phyloP scores from a whole-genome alignment of 2,797 vertebrate species.

The Myiothlypis chrysogaster region DNA sequence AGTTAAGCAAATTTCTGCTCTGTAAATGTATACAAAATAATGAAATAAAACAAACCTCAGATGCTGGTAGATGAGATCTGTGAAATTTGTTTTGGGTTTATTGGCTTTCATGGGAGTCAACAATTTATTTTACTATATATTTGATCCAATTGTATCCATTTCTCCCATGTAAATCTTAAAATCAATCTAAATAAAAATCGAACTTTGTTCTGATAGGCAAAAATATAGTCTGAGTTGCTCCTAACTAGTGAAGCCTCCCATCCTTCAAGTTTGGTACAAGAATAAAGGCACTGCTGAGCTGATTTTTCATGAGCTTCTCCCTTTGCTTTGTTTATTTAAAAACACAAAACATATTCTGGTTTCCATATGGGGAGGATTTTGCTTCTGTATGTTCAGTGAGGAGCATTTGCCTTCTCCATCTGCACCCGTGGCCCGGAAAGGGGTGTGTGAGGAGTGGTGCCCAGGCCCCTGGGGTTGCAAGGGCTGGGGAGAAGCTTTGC shows the following conservation, averaged over 20 bases:
- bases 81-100: conserved; percentile 78
- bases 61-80: conserved; percentile 77
- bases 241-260: conserved; percentile 62
- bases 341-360: conserved; percentile 72
- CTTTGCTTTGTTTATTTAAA: conserved; percentile 66
- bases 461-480: neutral
- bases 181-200: conserved; percentile 84
- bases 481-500: conserved; percentile 74
- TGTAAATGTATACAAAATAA: conserved; percentile 74
- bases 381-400: conserved; percentile 45
- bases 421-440: conserved; percentile 65
- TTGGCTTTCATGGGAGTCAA: conserved; percentile 77
- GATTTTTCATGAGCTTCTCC: conserved; percentile 77
- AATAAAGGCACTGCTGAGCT: conserved; percentile 77
- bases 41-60: conserved; percentile 76
- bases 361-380: conserved; percentile 72
- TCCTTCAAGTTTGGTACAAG: conserved; percentile 51
- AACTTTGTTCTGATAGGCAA: conserved; percentile 71
- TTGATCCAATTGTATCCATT: conserved; percentile 84
- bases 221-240: conserved; percentile 63
- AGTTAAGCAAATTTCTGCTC: conserved; percentile 71
- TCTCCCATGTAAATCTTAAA: conserved; percentile 86
- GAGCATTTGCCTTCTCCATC: conserved; percentile 74
- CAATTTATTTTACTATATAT: conserved; percentile 81
- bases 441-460: conserved; percentile 16